Conservation (phyloP, 2,888 invertebrate genomes). For the Melitaea athalia region DNA sequence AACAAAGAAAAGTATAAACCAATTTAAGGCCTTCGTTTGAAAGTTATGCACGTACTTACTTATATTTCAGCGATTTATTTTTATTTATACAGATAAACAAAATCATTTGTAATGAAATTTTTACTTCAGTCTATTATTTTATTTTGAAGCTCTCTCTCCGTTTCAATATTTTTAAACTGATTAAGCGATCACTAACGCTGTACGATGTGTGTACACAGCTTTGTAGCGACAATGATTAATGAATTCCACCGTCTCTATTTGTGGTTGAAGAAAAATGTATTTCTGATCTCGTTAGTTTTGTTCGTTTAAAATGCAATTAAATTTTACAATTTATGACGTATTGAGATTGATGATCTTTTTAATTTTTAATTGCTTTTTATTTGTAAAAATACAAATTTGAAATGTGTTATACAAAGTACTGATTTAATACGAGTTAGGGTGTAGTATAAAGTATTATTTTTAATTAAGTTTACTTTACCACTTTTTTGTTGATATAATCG, state of each 20-base stretch:
- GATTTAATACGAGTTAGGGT: not conserved
- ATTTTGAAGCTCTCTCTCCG: not conserved
- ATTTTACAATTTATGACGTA: slow-evolving; percentile 17
- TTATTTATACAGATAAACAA: not conserved
- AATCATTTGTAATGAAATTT: not conserved
- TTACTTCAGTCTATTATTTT: not conserved
- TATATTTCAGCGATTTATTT: no score
- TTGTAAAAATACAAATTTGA: not conserved
- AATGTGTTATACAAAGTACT: not conserved
- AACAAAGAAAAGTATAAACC: no score
- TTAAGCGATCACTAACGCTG: slow-evolving; percentile 15
- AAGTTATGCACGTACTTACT: no score
- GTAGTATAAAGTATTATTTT: no score
- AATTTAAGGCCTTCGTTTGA: no score
- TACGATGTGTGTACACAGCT: slow-evolving; percentile 9
- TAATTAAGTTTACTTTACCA: no score
- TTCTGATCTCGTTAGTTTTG: slow-evolving; percentile 32
- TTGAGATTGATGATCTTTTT: slow-evolving; percentile 1
- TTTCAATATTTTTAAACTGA: not conserved
- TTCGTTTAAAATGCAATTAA: slow-evolving; percentile 27
- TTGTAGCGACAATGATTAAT: slow-evolving; percentile 29
- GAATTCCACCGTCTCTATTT: slow-evolving; percentile 20
- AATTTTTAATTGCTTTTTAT: not conserved
- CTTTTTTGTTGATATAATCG: no score
- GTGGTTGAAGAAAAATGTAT: slow-evolving; percentile 32